Evolutionary conservation across 2,888 invertebrate species (phyloP).

Genomic region (Meta bourneti): DNA sequence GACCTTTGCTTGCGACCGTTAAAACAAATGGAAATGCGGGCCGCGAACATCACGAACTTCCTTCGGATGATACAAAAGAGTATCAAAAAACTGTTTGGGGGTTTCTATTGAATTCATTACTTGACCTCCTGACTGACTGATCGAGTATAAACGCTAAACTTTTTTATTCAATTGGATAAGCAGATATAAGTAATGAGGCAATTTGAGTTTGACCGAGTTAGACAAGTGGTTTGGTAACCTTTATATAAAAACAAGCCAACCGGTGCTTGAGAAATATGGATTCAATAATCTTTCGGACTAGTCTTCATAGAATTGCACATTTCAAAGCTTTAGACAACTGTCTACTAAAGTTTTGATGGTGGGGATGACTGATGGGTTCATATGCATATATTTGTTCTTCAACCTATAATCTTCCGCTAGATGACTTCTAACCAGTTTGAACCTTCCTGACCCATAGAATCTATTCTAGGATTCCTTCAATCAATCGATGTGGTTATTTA

Average conservation of each 20-base stretch:
- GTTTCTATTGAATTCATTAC: slow-evolving; percentile 6
- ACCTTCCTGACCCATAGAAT: no score
- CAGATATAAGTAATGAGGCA: neutral
- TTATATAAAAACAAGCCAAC: neutral
- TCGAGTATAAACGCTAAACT: neutral
- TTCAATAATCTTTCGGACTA: no score
- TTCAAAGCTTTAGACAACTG: no score
- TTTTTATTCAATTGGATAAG: neutral
- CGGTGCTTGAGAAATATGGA: no score
- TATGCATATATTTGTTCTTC: no score
- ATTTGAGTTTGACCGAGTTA: neutral
- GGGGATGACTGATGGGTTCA: no score
- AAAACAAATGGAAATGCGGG: neutral
- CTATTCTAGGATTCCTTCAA: no score
- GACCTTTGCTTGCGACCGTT: slow-evolving; percentile 59
- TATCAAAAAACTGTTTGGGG: neutral
- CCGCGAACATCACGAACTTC: slow-evolving; percentile 31
- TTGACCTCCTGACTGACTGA: slow-evolving; percentile 25
- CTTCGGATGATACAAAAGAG: slow-evolving; percentile 9
- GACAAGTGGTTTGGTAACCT: neutral
- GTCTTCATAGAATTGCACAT: no score
- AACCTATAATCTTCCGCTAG: no score
- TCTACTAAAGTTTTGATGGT: no score
- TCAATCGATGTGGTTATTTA: no score
- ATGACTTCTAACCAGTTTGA: no score